A percentile compares a stretch with the other conserved stretches of the same genome.
Conservation (phyloP, 2,113 vertebrate species). For the Marmota flaviventris region DNA sequence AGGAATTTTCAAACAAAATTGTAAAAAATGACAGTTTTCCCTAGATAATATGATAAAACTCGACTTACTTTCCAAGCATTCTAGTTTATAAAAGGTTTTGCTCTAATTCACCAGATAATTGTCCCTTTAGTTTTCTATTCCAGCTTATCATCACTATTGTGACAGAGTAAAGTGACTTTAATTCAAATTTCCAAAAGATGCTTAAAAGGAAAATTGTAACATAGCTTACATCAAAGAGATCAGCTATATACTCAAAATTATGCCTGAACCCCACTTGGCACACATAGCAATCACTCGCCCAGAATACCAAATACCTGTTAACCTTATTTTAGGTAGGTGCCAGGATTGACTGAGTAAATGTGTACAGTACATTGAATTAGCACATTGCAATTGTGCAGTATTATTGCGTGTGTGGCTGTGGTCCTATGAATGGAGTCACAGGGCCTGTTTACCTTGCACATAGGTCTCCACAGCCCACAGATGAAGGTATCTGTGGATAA, state of each 20-base stretch:
- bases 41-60: constrained; percentile 40
- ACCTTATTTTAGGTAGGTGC: not conserved
- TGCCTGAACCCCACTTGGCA: not conserved
- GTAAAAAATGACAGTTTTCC: not conserved
- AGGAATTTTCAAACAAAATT: constrained; percentile 36
- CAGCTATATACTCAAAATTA: not conserved
- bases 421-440: not conserved
- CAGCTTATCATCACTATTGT: constrained; percentile 14
- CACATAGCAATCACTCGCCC: not conserved
- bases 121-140: constrained; percentile 17
- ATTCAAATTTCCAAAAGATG: constrained; percentile 40
- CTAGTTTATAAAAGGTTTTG: not conserved
- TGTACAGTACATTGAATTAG: rapidly evolving
- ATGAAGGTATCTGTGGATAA: not conserved
- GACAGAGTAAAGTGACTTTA: constrained; percentile 40
- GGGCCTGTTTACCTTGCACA: not conserved
- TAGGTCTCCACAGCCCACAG: not conserved
- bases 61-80: not conserved
- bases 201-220: not conserved
- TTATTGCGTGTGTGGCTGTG: not conserved
- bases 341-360: not conserved
- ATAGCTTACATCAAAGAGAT: constrained; percentile 4
- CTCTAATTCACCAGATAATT: constrained; percentile 31
- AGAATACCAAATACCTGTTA: not conserved
- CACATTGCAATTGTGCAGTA: not conserved